Evolutionary conservation across 2,888 invertebrate species (phyloP), one percentile per base, ranked within the genome.

Genomic region (Ferrisia virgata): DNA sequence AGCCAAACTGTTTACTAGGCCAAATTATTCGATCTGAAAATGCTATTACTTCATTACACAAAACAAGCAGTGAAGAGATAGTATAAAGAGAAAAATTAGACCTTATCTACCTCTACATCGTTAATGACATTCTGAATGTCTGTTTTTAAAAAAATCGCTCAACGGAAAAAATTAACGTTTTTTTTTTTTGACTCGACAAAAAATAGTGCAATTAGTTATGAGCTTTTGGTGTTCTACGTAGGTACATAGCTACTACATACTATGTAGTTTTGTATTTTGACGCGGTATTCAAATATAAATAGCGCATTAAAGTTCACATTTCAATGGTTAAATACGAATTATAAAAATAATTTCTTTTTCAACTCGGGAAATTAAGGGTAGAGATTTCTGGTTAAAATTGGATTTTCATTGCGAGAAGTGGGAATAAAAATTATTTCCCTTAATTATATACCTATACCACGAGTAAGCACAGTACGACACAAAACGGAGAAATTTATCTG

Each of bases 181-280:
- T n/a, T 33, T 76, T 76, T 76, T 36, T 11, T 15, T 18, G 36
- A 15, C 72, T 18, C 9, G n/a, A 18, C 8, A 18, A 36, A 76
- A 76, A 76, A 36, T 36, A n/a, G n/a, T n/a, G n/a, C n/a, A 76
- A 76, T 76, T 76, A 76, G 36, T 58, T 58, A 15, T 76, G 15
- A 8, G 72, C 72, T 36, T 76, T 36, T 76, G 36, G 36, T 36
- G 13, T 76, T 76, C 36, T 72, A 76, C 28, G 11, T 4, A 13
- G 13, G 25, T 22, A 2, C 9, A 18, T 1, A 18, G 25, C 39
- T 39, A 39, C 39, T 39, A 8, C 39, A 39, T n/a, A n/a, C n/a
- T n/a, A n/a, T n/a, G n/a, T n/a, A 22, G 8, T 53, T 18, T 53
- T 22, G 69, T 13, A 8, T 31, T 69, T 28, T 28, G 28, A 69